Conservation (phyloP, 2,888 invertebrate species). For the Diarsia mendica region DNA sequence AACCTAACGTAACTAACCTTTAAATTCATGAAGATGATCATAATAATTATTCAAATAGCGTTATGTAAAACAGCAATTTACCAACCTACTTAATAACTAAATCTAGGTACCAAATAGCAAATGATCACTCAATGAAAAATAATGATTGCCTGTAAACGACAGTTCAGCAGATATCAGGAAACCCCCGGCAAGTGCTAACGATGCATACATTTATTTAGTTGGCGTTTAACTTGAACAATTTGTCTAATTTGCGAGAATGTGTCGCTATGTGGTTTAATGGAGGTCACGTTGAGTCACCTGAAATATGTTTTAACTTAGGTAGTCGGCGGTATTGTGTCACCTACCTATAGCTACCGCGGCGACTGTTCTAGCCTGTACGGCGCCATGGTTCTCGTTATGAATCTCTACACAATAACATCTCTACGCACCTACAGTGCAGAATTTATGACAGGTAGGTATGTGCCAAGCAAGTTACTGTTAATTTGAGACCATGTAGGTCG, state of each 20-base stretch:
- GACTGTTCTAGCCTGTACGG: conserved; percentile 24
- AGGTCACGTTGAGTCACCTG: conserved; percentile 27
- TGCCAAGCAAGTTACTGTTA: neutral
- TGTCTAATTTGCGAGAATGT: conserved; percentile 42
- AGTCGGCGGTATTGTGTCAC: neutral
- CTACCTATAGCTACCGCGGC: neutral
- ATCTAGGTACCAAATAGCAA: too few relatives aligned
- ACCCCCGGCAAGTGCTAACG: conserved; percentile 48
- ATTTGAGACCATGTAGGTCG: neutral
- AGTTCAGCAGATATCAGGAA: conserved; percentile 42
- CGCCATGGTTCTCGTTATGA: conserved; percentile 5
- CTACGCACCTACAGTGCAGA: neutral
- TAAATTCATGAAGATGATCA: too few relatives aligned
- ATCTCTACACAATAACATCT: neutral
- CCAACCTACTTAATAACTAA: neutral
- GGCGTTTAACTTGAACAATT: conserved; percentile 25
- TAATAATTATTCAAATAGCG: too few relatives aligned
- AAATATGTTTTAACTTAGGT: conserved; percentile 6
- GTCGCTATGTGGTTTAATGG: conserved; percentile 19
- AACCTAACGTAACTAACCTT: too few relatives aligned
- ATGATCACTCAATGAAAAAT: conserved; percentile 14
- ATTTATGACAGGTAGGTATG: neutral
- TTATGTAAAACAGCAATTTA: neutral
- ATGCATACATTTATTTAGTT: conserved; percentile 19
- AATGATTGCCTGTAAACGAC: conserved; percentile 16